A percentile compares a stretch with the other conserved stretches of the same genome.
Evolutionary conservation across 2,113 vertebrate species (phyloP).

Genomic region (Odontophorus gujanensis): DNA sequence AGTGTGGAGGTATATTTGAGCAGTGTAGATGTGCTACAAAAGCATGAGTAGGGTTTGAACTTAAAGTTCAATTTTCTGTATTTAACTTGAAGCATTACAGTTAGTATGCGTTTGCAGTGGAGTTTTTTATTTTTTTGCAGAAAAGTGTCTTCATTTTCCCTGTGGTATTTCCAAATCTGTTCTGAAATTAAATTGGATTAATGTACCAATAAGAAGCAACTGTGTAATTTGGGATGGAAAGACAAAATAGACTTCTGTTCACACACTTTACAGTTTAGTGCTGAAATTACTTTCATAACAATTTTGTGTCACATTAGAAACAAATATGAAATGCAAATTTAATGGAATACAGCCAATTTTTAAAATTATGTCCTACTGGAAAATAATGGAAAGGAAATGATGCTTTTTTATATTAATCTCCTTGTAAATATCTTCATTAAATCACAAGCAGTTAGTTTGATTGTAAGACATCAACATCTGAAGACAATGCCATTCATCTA

Average conservation of each 20-base stretch:
- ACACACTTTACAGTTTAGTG: neutral
- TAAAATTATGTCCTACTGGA: neutral
- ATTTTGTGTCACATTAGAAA: neutral
- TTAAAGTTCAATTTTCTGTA: neutral
- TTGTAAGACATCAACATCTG: neutral
- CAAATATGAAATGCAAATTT: neutral
- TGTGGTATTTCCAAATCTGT: constrained; percentile 14
- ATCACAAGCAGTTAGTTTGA: neutral
- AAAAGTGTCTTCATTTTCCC: neutral
- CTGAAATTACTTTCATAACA: neutral
- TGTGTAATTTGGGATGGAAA: constrained; percentile 10
- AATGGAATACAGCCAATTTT: neutral
- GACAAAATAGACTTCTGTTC: constrained; percentile 13
- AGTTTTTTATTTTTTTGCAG: neutral
- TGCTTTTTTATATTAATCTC: neutral
- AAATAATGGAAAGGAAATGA: neutral
- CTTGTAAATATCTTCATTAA: neutral
- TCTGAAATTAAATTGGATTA: constrained; percentile 41
- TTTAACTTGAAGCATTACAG: constrained; percentile 13
- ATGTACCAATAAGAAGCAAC: neutral
- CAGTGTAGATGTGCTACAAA: fast-evolving
- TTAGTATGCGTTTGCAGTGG: neutral
- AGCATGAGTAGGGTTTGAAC: neutral
- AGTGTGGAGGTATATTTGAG: neutral
- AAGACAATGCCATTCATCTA: neutral